phyloP scores from a whole-genome alignment of 2,113 vertebrate species.

The Dipodomys merriami region DNA sequence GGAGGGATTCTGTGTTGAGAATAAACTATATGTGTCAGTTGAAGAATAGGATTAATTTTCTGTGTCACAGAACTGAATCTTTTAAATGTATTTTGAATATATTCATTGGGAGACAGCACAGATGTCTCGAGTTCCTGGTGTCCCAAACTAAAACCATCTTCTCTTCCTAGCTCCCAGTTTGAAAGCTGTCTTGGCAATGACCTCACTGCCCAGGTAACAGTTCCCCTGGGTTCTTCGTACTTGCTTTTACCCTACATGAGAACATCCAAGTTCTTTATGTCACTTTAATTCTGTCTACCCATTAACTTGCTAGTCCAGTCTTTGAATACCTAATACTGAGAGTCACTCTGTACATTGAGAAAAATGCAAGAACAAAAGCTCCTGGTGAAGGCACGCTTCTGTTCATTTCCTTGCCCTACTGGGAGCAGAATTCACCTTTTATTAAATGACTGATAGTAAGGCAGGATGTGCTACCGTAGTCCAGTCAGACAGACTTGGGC shows the following conservation, averaged over 20 bases:
- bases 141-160: not conserved
- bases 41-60: not conserved
- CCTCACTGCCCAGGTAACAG: not conserved
- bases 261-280: not conserved
- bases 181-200: not conserved
- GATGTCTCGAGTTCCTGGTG: not conserved
- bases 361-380: not conserved
- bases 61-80: not conserved
- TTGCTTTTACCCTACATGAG: not conserved
- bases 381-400: not conserved
- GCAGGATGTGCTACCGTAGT: not conserved
- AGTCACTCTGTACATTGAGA: not conserved
- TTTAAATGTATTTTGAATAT: not conserved
- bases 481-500: not conserved
- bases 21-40: not conserved
- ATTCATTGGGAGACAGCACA: not conserved
- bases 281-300: slow-evolving; percentile 6
- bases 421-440: not conserved
- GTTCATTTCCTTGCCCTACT: not conserved
- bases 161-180: not conserved
- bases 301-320: not conserved
- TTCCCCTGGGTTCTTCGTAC: not conserved
- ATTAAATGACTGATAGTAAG: not conserved
- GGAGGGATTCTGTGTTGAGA: not conserved
- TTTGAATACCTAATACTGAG: not conserved